phyloP scores from a whole-genome alignment of 2,888 invertebrate genomes.

The Zhuqinia jingwanae region DNA sequence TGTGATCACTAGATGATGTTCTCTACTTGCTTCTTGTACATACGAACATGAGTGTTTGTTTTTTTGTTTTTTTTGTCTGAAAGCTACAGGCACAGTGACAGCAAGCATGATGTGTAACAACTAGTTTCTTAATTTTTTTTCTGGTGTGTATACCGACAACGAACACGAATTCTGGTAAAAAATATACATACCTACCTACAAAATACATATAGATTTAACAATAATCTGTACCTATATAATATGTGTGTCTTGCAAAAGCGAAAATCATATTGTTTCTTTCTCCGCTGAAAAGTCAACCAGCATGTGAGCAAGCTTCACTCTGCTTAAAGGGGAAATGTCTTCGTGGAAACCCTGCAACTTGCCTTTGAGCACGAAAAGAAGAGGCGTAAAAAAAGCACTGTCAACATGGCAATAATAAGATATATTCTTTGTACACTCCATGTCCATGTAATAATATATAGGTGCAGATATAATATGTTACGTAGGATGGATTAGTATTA shows the following conservation, averaged over 20 bases:
- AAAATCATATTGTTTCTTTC: neutral
- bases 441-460: neutral
- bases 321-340: neutral
- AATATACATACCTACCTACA: no score
- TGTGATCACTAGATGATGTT: slow-evolving; percentile 17
- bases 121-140: no score
- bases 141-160: no score
- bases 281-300: neutral
- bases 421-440: neutral
- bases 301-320: neutral
- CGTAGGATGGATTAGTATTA: no score
- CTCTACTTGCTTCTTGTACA: neutral
- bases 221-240: no score
- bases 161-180: no score
- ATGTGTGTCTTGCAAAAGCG: neutral
- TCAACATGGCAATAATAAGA: neutral
- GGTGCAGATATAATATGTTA: no score
- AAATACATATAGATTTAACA: no score
- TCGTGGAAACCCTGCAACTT: neutral
- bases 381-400: slow-evolving; percentile 8
- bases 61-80: no score
- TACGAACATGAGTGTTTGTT: no score
- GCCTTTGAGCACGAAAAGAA: neutral
- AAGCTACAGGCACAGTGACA: no score
- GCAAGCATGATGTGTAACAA: no score